phyloP scores from a whole-genome alignment of 1,140 invertebrate species.

The Lineus longissimus region DNA sequence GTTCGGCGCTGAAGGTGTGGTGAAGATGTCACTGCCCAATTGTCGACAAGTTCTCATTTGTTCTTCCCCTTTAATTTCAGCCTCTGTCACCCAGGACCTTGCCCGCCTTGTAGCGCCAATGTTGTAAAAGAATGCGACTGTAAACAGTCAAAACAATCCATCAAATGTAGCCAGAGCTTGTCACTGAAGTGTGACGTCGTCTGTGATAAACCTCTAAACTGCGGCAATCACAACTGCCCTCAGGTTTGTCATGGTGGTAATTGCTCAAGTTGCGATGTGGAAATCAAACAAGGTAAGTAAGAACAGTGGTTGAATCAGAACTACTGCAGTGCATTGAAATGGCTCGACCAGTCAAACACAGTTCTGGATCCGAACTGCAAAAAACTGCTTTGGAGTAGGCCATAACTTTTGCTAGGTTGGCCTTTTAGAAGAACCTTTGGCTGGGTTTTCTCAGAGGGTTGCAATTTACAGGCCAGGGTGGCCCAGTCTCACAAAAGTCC shows the following conservation, averaged over 20 bases:
- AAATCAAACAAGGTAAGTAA: conserved; percentile 37
- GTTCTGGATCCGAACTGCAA: too few species aligned
- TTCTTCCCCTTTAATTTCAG: conserved; percentile 28
- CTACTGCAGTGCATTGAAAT: too few species aligned
- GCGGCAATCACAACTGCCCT: conserved; percentile 54
- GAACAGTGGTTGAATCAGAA: not conserved
- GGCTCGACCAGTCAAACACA: too few species aligned
- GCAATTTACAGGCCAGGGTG: too few species aligned
- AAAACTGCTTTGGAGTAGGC: too few species aligned
- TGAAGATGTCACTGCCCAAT: too few species aligned
- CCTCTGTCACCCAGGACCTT: conserved; percentile 82
- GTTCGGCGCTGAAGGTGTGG: too few species aligned
- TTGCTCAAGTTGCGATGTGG: conserved; percentile 45
- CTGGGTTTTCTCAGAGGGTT: too few species aligned
- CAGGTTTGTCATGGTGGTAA: conserved; percentile 50
- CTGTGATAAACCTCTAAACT: conserved; percentile 45
- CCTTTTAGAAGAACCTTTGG: too few species aligned
- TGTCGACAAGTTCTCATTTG: too few species aligned
- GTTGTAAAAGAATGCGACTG: conserved; percentile 58
- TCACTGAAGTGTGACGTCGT: conserved; percentile 34
- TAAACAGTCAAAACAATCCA: conserved; percentile 50
- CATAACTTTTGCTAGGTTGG: too few species aligned
- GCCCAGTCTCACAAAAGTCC: too few species aligned
- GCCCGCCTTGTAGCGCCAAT: conserved; percentile 70
- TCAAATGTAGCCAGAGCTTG: conserved; percentile 33